Percentiles rank a stretch among this genome's conserved stretches.
Conservation (phyloP, 2,888 invertebrate genomes). For the Lepidocyrtoides sp. region DNA sequence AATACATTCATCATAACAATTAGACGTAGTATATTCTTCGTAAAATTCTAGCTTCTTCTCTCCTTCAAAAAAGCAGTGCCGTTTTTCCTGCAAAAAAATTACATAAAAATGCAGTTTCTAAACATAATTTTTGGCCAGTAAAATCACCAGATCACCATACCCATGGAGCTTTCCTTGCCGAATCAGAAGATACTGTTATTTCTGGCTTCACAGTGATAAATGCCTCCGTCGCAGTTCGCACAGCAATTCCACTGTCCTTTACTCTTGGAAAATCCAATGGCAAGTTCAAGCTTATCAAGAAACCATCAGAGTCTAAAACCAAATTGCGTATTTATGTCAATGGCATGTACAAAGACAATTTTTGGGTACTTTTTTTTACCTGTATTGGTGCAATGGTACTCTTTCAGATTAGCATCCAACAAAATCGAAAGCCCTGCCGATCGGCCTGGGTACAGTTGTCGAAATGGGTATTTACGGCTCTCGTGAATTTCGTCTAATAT, state of each 20-base stretch:
- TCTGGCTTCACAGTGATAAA: background rate
- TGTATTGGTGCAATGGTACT: background rate
- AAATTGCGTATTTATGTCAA: too few relatives aligned
- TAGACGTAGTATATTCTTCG: conserved; percentile 78
- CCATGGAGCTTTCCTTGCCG: too few relatives aligned
- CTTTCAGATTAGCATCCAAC: background rate
- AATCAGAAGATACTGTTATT: background rate
- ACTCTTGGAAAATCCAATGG: conserved; percentile 33
- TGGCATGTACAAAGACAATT: too few relatives aligned
- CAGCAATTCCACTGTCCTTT: conserved; percentile 18
- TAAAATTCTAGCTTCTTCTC: conserved; percentile 70
- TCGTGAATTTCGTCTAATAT: background rate
- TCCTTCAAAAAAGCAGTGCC: conserved; percentile 78
- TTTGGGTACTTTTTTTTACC: too few relatives aligned
- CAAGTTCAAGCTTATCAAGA: background rate
- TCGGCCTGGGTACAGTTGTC: background rate
- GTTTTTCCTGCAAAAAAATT: background rate
- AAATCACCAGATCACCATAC: too few relatives aligned
- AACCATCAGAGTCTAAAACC: conserved; percentile 18
- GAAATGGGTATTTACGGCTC: background rate
- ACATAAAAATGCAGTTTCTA: too few relatives aligned
- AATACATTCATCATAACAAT: conserved; percentile 82
- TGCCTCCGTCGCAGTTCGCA: conserved; percentile 20
- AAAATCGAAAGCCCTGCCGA: background rate
- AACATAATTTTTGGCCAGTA: too few relatives aligned